phyloP scores from a whole-genome alignment of 2,888 invertebrate species.

The Harpalus rufipes region DNA sequence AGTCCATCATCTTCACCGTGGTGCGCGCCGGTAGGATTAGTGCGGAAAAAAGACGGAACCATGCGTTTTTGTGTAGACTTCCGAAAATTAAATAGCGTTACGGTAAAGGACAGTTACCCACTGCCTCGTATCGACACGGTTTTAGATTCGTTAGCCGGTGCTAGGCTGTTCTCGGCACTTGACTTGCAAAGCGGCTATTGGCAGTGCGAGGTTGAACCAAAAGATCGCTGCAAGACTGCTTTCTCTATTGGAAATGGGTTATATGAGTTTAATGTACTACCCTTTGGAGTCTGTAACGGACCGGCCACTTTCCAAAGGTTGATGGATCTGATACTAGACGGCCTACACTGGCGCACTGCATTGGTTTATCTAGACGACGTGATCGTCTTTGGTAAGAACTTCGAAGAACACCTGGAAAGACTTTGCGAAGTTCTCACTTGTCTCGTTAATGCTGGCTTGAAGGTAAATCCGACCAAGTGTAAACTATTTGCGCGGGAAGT shows the following conservation, averaged over 20 bases:
- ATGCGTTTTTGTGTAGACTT: conserved; percentile 12
- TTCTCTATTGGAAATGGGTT: conserved; percentile 4
- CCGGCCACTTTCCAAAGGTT: conserved; percentile 68
- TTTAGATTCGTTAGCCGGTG: conserved; percentile 7
- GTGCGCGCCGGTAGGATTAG: conserved; percentile 6
- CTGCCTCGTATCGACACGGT: conserved; percentile 4
- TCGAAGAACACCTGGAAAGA: conserved; percentile 65
- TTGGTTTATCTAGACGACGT: conserved; percentile 66
- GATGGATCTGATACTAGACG: conserved; percentile 68
- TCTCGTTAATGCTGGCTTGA: conserved; percentile 67
- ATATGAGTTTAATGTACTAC: conserved; percentile 32
- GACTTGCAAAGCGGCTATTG: conserved; percentile 13
- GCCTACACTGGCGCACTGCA: conserved; percentile 67
- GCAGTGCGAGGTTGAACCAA: conserved; percentile 30
- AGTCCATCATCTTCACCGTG: no score
- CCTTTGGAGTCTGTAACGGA: conserved; percentile 41
- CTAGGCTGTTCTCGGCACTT: neutral
- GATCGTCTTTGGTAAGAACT: conserved; percentile 60
- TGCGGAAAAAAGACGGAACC: conserved; percentile 3
- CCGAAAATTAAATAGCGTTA: conserved; percentile 10
- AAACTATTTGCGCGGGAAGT: conserved; percentile 49
- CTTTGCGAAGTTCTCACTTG: conserved; percentile 66
- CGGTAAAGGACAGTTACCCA: conserved; percentile 31
- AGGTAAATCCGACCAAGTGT: conserved; percentile 69
- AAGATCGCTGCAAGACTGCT: conserved; percentile 32